Evolutionary conservation across 2,888 invertebrate genomes (phyloP).

Genomic region (Euphydryas editha): DNA sequence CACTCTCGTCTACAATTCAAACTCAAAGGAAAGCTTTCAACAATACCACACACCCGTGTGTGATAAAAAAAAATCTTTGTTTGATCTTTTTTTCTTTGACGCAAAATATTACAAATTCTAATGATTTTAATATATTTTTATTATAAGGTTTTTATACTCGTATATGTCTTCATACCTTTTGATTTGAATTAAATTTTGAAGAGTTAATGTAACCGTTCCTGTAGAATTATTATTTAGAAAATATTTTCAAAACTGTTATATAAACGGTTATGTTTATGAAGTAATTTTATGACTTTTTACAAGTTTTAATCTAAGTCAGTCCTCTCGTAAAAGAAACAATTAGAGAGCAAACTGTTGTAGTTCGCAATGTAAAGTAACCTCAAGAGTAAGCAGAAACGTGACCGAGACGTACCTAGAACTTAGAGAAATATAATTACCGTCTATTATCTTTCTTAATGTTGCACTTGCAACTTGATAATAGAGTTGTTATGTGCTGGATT

Average conservation of each 20-base stretch:
- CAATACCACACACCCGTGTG: too few species aligned
- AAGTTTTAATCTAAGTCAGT: slow-evolving; percentile 23
- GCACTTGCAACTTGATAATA: slow-evolving; percentile 15
- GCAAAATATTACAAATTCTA: too few species aligned
- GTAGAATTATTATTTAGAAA: background rate
- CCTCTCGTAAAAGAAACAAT: slow-evolving; percentile 45
- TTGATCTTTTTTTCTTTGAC: too few species aligned
- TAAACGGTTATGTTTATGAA: too few species aligned
- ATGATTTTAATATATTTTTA: too few species aligned
- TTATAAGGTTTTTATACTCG: too few species aligned
- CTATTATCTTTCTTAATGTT: slow-evolving; percentile 30
- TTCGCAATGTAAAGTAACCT: slow-evolving; percentile 39
- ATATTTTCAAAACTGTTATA: background rate
- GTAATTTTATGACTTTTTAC: background rate
- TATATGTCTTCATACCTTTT: too few species aligned
- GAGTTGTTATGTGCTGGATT: slow-evolving; percentile 2
- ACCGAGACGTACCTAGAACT: slow-evolving; percentile 32
- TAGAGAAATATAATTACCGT: slow-evolving; percentile 30
- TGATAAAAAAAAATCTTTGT: too few species aligned
- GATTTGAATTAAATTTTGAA: background rate
- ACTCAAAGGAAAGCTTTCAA: too few species aligned
- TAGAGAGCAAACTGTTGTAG: slow-evolving; percentile 39
- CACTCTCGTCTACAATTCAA: too few species aligned
- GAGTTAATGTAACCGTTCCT: too few species aligned
- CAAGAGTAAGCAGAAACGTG: slow-evolving; percentile 41